Conservation (phyloP, 1,140 invertebrate genomes). For the Hesperophylax magnus region DNA sequence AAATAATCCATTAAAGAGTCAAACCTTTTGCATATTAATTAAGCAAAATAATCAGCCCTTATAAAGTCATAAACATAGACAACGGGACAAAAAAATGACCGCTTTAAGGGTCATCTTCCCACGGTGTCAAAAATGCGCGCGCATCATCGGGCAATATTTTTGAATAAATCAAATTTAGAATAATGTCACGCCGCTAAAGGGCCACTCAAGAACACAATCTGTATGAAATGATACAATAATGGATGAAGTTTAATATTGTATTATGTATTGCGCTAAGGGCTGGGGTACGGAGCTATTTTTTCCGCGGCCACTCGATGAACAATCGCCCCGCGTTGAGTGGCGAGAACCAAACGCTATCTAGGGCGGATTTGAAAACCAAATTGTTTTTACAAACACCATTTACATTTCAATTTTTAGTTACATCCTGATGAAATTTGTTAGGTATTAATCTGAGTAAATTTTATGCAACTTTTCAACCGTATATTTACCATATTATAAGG, state of each 20-base stretch:
- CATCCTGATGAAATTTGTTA: too few species aligned
- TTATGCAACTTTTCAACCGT: too few species aligned
- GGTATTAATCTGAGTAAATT: too few species aligned
- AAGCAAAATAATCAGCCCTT: neutral
- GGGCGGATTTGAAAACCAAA: neutral
- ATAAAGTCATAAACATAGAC: neutral
- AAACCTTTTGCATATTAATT: constrained; percentile 25
- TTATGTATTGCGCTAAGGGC: neutral
- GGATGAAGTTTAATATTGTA: constrained; percentile 18
- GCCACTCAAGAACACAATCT: constrained; percentile 40
- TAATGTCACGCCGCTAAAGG: constrained; percentile 39
- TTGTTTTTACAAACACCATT: neutral
- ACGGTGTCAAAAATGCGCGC: constrained; percentile 34
- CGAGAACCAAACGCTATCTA: neutral
- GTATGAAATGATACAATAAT: constrained; percentile 30
- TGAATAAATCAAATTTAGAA: constrained; percentile 52
- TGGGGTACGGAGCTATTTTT: constrained; percentile 29
- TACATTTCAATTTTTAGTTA: too few species aligned
- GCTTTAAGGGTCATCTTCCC: constrained; percentile 34
- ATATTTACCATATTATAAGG: too few species aligned
- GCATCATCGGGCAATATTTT: constrained; percentile 8
- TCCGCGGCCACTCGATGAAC: constrained; percentile 46
- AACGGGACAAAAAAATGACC: constrained; percentile 19
- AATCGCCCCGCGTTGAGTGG: neutral
- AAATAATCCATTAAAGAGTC: neutral